These are phyloP conservation scores for Osmoderma eremita DNA, from an alignment of 2,888 invertebrate species.

Conservation along the genomic window DNA sequence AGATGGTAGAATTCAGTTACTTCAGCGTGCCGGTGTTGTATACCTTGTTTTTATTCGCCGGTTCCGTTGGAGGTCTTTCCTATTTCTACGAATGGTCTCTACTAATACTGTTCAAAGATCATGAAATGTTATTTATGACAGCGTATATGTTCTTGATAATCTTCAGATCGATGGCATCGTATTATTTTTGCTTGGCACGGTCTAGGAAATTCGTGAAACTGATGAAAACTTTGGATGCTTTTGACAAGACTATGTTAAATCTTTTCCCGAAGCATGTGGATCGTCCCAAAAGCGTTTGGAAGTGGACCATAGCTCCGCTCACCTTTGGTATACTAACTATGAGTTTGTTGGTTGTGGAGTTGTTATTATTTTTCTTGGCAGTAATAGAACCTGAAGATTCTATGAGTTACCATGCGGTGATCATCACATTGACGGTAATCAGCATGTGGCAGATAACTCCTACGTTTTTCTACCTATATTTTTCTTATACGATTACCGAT, in stretches of 20 bases:
- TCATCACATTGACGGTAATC: not conserved
- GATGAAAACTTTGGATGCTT: constrained; percentile 47
- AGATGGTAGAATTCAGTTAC: constrained; percentile 5
- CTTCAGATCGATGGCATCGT: constrained; percentile 44
- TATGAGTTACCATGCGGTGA: not conserved
- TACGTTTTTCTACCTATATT: constrained; percentile 13
- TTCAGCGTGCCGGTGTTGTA: constrained; percentile 31
- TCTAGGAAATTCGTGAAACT: constrained; percentile 47
- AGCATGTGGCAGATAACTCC: constrained; percentile 32
- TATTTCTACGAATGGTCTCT: constrained; percentile 4
- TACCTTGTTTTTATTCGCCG: constrained; percentile 4
- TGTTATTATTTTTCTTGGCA: constrained; percentile 10
- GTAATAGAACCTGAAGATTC: constrained; percentile 1
- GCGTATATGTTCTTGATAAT: constrained; percentile 43
- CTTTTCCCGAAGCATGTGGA: not conserved
- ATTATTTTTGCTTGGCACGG: constrained; percentile 39
- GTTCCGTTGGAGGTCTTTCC: not conserved
- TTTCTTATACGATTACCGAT: constrained; percentile 14
- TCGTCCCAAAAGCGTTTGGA: not conserved
- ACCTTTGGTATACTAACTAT: not conserved
- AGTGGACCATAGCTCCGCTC: constrained; percentile 10
- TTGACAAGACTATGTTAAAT: constrained; percentile 43
- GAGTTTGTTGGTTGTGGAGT: not conserved
- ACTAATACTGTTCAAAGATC: not conserved
- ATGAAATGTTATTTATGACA: not conserved